A percentile compares a stretch with the other conserved stretches of the same genome.
phyloP scores from a whole-genome alignment of 1,140 invertebrate genomes.

The Ruditapes philippinarum region DNA sequence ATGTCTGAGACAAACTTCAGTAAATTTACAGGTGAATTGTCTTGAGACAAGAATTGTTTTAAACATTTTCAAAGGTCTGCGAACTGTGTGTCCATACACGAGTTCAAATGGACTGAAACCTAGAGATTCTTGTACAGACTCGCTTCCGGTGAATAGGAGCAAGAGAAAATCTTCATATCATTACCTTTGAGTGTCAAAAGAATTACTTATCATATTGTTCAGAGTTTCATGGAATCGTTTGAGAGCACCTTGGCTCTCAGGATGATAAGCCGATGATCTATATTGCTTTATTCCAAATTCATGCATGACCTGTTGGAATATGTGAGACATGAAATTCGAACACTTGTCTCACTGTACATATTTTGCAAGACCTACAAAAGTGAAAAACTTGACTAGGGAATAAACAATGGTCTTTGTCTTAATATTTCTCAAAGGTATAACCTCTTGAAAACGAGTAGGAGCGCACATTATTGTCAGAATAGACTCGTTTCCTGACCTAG shows the following conservation, averaged over 20 bases:
- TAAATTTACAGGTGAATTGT: constrained; percentile 32
- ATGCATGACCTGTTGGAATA: constrained; percentile 65
- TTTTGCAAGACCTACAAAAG: constrained; percentile 57
- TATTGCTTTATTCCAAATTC: constrained; percentile 56
- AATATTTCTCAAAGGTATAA: constrained; percentile 64
- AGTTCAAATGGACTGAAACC: constrained; percentile 71
- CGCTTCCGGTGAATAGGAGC: constrained; percentile 67
- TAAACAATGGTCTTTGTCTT: constrained; percentile 47
- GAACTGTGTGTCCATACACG: constrained; percentile 67
- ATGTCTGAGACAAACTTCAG: constrained; percentile 63
- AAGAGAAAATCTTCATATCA: constrained; percentile 67
- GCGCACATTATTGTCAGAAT: constrained; percentile 69
- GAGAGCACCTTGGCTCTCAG: constrained; percentile 43
- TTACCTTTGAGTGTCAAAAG: constrained; percentile 63
- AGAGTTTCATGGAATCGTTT: constrained; percentile 49
- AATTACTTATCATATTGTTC: constrained; percentile 63
- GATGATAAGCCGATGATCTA: constrained; percentile 60
- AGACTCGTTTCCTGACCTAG: constrained; percentile 64
- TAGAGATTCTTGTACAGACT: constrained; percentile 65
- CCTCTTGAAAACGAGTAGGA: constrained; percentile 68
- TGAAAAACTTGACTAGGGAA: constrained; percentile 67
- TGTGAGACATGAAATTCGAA: constrained; percentile 68
- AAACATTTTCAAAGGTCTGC: constrained; percentile 64
- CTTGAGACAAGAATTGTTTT: constrained; percentile 50
- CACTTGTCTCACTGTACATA: constrained; percentile 51